These are phyloP conservation scores for Vulpes vulpes DNA, from an alignment of 2,113 vertebrate genomes.

Conservation along the genomic window DNA sequence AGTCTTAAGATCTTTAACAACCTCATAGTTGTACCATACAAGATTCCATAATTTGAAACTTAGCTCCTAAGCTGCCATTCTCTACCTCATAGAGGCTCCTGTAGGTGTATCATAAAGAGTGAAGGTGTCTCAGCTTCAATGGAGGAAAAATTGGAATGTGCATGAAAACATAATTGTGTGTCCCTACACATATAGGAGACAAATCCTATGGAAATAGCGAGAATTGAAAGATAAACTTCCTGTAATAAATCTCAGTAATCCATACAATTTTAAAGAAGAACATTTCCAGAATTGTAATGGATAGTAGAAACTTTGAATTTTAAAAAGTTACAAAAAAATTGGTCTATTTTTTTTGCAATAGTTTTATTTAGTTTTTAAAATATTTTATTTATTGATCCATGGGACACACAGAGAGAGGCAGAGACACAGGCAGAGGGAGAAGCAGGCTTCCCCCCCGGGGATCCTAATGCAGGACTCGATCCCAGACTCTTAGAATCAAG, in stretches of 20 bases:
- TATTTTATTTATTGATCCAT: no score
- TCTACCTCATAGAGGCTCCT: not conserved
- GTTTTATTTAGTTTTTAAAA: conserved; percentile 49
- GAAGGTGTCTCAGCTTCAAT: not conserved
- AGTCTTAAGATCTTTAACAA: not conserved
- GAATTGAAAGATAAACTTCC: conserved; percentile 48
- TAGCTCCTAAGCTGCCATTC: not conserved
- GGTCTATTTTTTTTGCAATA: not conserved
- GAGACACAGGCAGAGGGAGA: no score
- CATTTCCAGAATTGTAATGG: conserved; percentile 53
- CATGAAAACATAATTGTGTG: not conserved
- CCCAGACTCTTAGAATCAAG: no score
- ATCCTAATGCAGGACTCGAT: no score
- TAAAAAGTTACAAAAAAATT: conserved; percentile 17
- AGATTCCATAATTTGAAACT: not conserved
- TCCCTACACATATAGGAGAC: not conserved
- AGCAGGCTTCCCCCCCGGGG: no score
- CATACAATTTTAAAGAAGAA: conserved; percentile 57
- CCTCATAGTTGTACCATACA: not conserved
- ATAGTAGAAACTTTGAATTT: conserved; percentile 69
- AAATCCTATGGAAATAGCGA: not conserved
- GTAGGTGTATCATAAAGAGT: not conserved
- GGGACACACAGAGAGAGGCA: no score
- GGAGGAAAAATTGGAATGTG: not conserved
- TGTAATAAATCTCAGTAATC: conserved; percentile 23